Percentiles rank a stretch among this genome's conserved stretches.
These are phyloP conservation scores for Coracias cyanogaster DNA, from an alignment of 2,797 vertebrate species.

Conservation along the genomic window DNA sequence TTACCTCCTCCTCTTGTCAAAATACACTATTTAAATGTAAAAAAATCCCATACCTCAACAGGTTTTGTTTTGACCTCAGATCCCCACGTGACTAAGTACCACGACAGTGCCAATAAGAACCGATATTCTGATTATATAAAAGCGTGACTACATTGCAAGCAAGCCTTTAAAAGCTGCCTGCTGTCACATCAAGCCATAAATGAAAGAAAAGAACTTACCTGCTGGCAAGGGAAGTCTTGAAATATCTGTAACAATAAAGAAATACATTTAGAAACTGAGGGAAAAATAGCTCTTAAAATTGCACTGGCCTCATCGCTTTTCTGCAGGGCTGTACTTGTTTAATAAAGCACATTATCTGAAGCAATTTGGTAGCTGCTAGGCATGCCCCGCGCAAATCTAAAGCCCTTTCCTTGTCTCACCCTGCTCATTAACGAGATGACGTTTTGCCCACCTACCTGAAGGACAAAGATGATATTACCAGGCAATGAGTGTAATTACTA, in stretches of 20 bases:
- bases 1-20: constrained; percentile 13
- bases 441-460: background rate
- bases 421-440: constrained; percentile 6
- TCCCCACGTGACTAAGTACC: background rate
- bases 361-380: background rate
- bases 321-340: constrained; percentile 12
- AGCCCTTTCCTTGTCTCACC: background rate
- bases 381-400: constrained; percentile 1
- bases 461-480: background rate
- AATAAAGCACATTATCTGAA: background rate
- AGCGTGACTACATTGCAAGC: background rate
- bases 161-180: background rate
- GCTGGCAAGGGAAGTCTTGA: constrained; percentile 88
- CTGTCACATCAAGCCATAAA: background rate
- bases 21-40: background rate
- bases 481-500: background rate
- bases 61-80: constrained; percentile 18
- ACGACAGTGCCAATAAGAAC: background rate
- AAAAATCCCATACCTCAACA: background rate
- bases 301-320: background rate
- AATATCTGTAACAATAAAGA: constrained; percentile 84
- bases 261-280: constrained; percentile 19
- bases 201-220: constrained; percentile 81
- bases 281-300: background rate
- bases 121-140: background rate